Evolutionary conservation across 2,797 vertebrate genomes (phyloP), one percentile per base, ranked within the genome.

Genomic region (Sebastes vulpes): DNA sequence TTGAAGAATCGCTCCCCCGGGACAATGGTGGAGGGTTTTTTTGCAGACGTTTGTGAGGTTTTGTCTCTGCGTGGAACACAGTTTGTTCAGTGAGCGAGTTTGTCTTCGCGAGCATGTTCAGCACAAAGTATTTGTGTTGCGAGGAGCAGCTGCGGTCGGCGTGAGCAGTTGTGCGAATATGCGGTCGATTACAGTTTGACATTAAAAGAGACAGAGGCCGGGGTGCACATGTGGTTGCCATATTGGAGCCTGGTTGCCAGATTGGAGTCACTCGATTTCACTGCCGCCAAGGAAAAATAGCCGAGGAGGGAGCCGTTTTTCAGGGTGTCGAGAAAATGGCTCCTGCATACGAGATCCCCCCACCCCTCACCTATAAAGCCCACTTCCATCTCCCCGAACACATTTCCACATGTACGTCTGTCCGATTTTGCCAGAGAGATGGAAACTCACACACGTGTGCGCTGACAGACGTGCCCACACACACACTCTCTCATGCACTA

Each of bases 181-280:
- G 85, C 18, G 31, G 76, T 75, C 66, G 68, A 89, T 85, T 89
- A 77, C 77, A 76, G 66, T 79, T 78, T 66, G 78, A 89, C 81
- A 88, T 90, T 75, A 81, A 85, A 86, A 81, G 78, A 88, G 68
- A 84, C 74, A 25, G 68, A n/a, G 81, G 76, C 69, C 3, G 20
- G 28, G 35, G 31, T 66, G 80, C 85, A 90, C 93, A 95, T 94
- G 91, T 94, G 94, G 93, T 63, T 82, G 87, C 91, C 93, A 94
- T 86, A 92, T 92, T 89, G 86, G 82, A 86, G 79, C 70, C 78
- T 70, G 79, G 75, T 85, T 86, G 85, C 89, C 93, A 93, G 83
- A 93, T 88, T 87, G 82, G 75, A 94, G 79, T 81, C 77, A 9
- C 69, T 90, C 18, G 57, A 86, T 86, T 85, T 84, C 67, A 77